phyloP scores from a whole-genome alignment of 2,888 invertebrate genomes.

The Zygogramma bicolorata region DNA sequence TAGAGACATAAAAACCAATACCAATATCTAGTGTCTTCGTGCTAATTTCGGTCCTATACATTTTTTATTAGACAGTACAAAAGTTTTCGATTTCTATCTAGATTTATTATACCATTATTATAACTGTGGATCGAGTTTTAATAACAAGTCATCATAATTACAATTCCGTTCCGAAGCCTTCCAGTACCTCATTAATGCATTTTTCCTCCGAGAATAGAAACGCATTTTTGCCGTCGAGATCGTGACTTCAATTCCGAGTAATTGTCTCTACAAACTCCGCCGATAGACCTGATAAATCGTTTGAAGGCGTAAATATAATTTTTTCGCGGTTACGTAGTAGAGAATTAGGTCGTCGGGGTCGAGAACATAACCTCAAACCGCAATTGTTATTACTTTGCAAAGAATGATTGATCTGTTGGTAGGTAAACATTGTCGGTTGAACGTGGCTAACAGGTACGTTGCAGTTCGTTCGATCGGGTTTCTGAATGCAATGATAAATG shows the following conservation, averaged over 20 bases:
- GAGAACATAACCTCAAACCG: conserved; percentile 22
- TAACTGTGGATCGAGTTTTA: background rate
- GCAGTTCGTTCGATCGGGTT: conserved; percentile 11
- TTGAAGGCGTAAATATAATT: conserved; percentile 25
- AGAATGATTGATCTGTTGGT: conserved; percentile 9
- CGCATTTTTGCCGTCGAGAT: conserved; percentile 21
- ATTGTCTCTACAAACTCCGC: conserved; percentile 31
- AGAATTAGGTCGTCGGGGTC: conserved; percentile 29
- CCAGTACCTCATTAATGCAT: conserved; percentile 17
- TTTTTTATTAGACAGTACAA: too few species aligned
- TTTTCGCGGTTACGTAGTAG: conserved; percentile 18
- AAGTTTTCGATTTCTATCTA: background rate
- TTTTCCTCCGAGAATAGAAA: conserved; percentile 24
- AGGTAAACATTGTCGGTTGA: background rate
- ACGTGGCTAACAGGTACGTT: background rate
- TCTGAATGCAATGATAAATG: conserved; percentile 7
- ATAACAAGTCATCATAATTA: background rate
- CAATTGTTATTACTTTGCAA: background rate
- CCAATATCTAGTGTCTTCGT: too few species aligned
- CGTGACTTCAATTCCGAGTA: conserved; percentile 34
- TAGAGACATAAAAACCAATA: too few species aligned
- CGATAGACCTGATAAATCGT: conserved; percentile 31
- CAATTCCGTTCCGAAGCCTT: conserved; percentile 4
- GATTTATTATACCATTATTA: background rate
- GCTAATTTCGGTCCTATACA: too few species aligned